Conservation (phyloP, 1,140 invertebrate genomes). For the Trichomalopsis sarcophagae region DNA sequence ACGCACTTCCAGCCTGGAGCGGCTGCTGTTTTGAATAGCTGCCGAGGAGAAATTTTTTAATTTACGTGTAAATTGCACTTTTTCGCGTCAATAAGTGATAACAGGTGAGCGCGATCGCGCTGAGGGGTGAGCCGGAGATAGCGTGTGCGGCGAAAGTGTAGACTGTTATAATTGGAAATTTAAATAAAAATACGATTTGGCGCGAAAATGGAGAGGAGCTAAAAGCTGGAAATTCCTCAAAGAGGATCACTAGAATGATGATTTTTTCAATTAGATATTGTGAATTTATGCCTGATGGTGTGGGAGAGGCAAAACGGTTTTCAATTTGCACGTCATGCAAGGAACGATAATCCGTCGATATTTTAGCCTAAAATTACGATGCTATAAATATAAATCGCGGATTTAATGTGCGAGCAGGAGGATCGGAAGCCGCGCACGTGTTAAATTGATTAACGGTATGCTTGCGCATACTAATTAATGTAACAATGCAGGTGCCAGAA, state of each 20-base stretch:
- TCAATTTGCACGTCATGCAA: not conserved
- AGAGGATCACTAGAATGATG: no score
- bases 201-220: no score
- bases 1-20: not conserved
- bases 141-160: not conserved
- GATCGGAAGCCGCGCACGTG: not conserved
- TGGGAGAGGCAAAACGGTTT: not conserved
- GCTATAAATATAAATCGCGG: not conserved
- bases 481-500: constrained; percentile 3
- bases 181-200: no score
- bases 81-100: constrained; percentile 6
- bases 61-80: constrained; percentile 3
- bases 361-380: not conserved
- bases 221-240: no score
- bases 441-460: not conserved
- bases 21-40: not conserved
- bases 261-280: no score
- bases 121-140: no score
- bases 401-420: not conserved
- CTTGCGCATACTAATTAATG: not conserved
- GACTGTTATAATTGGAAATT: no score
- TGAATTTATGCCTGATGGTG: no score
- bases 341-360: not conserved
- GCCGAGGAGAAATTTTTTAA: constrained; percentile 6
- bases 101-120: not conserved